Base-by-base conservation (phyloP, 2,113 vertebrate species). In the Salvelinus sp. region DNA sequence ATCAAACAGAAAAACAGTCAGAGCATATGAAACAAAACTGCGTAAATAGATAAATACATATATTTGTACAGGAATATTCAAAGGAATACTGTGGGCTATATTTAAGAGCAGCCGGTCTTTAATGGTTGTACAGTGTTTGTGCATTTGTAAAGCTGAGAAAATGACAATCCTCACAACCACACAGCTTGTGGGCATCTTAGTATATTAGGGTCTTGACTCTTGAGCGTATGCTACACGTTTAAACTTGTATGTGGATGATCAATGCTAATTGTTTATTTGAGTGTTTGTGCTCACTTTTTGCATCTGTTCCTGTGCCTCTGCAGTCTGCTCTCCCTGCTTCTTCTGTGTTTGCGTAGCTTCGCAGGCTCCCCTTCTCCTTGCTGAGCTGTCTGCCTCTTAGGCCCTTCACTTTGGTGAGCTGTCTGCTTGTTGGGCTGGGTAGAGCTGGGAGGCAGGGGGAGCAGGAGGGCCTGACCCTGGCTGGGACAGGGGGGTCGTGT, bases 221-320 rank as follows among this genome's bases (percentile, higher is more conserved):
- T 18, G 57, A 60, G 7, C 6, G 0, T 62, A 62, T 22, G n/a
- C 58, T 62, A 62, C 6, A 62, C 28, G 44, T 70, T 38, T 23
- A 14, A 30, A 47, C 28, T 6, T 48, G 69, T 47, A 48, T 70
- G 69, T 48, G 69, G 44, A 38, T 69, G 68, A 20, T 10, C 28
- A 27, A 44, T 48, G 68, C 14, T 3, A 23, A 6, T 66, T 16
- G 44, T 70, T 27, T n/a, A 30, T 54, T 38, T 50, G 44, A 9
- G 38, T 25, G n/a, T 50, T 3, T 48, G 44, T 70, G 69, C 18
- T 62, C 20, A 47, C 28, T 63, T 13, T 73, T 30, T 63, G 25
- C 22, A 67, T 14, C 14, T 38, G 65, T 7, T 75, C 71, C 74
- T 70, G 67, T 30, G 65, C 44, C 48, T 69, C 18, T 22, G 50